phyloP scores from a whole-genome alignment of 2,797 vertebrate genomes.

The Etheostoma nigrum region DNA sequence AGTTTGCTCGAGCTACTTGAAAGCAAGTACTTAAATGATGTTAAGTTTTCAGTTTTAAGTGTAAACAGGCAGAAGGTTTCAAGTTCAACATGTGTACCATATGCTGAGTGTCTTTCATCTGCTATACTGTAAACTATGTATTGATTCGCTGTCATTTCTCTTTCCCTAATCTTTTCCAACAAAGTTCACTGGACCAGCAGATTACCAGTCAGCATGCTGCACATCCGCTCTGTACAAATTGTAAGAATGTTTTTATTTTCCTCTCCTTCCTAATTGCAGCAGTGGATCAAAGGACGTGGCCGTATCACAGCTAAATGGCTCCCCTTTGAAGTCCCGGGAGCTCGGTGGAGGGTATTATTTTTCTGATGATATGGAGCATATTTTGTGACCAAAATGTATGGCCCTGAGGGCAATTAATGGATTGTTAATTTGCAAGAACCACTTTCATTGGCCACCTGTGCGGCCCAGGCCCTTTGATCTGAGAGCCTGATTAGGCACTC shows the following conservation, averaged over 20 bases:
- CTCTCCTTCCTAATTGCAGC: slow-evolving; percentile 79
- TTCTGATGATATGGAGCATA: slow-evolving; percentile 84
- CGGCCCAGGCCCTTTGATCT: slow-evolving; percentile 80
- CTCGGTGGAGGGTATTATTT: slow-evolving; percentile 78
- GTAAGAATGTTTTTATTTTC: slow-evolving; percentile 83
- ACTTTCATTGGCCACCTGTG: slow-evolving; percentile 82
- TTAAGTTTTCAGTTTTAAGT: slow-evolving; percentile 33
- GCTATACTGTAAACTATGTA: slow-evolving; percentile 63
- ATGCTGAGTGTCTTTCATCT: slow-evolving; percentile 73
- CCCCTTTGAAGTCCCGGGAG: slow-evolving; percentile 81
- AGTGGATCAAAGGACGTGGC: slow-evolving; percentile 79
- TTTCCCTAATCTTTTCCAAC: slow-evolving; percentile 65
- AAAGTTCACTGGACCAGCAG: slow-evolving; percentile 66
- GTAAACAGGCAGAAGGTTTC: slow-evolving; percentile 65
- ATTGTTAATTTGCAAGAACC: slow-evolving; percentile 82
- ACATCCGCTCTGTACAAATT: slow-evolving; percentile 72
- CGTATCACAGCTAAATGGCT: slow-evolving; percentile 74
- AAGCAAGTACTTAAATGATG: slow-evolving; percentile 36
- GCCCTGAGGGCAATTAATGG: slow-evolving; percentile 81
- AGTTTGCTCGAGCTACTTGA: slow-evolving; percentile 47
- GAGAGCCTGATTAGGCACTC: slow-evolving; percentile 79
- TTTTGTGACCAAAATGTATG: slow-evolving; percentile 76
- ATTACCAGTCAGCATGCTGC: slow-evolving; percentile 67
- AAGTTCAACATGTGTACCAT: slow-evolving; percentile 65
- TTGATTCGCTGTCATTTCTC: slow-evolving; percentile 66